phyloP scores from a whole-genome alignment of 1,140 invertebrate genomes.

The Atta texana region DNA sequence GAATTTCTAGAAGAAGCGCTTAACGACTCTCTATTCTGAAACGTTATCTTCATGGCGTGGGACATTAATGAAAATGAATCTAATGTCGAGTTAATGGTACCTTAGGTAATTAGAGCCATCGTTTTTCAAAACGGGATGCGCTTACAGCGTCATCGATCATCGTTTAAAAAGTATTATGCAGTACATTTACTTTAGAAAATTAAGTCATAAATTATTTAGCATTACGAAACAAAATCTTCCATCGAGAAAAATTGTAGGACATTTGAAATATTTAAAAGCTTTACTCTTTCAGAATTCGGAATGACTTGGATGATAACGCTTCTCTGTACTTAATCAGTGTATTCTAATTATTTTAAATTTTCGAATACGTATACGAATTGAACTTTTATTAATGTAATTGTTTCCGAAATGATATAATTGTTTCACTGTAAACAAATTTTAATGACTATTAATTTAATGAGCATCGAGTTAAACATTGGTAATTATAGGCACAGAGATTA shows the following conservation, averaged over 20 bases:
- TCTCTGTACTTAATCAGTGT: not conserved
- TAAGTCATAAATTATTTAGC: constrained; percentile 43
- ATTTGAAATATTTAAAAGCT: constrained; percentile 4
- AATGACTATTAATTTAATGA: constrained; percentile 30
- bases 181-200: constrained; percentile 48
- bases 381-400: not conserved
- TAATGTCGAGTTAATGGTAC: constrained; percentile 59
- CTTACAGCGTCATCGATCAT: constrained; percentile 54
- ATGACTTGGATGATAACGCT: not conserved
- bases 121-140: constrained; percentile 54
- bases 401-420: constrained; percentile 20
- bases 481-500: constrained; percentile 44
- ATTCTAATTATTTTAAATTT: not conserved
- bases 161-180: constrained; percentile 57
- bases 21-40: constrained; percentile 61
- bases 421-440: not conserved
- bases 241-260: not conserved
- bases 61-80: constrained; percentile 65
- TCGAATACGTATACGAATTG: not conserved
- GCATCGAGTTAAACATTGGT: constrained; percentile 21
- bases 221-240: constrained; percentile 43
- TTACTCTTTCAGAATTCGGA: not conserved
- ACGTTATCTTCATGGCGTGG: constrained; percentile 60
- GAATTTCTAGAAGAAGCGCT: constrained; percentile 63
- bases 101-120: constrained; percentile 57